Evolutionary conservation across 2,888 invertebrate genomes (phyloP).

Genomic region (Tachina fera): DNA sequence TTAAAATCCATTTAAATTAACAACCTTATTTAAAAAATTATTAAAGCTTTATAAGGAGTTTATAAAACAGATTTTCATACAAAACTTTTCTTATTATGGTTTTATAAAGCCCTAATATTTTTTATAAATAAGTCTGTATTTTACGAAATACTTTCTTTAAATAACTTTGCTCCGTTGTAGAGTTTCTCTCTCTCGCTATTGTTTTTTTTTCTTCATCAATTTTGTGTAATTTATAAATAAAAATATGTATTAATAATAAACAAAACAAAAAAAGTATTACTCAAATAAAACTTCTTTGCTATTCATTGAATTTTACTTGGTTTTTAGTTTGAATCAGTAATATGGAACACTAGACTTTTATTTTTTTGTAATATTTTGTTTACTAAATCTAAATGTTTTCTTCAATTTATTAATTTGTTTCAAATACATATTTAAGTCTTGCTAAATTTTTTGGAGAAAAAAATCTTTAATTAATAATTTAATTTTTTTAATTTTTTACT

Average conservation of each 20-base stretch:
- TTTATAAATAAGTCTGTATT: not conserved
- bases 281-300: constrained; percentile 47
- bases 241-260: constrained; percentile 49
- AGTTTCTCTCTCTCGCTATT: constrained; percentile 49
- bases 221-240: constrained; percentile 45
- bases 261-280: constrained; percentile 61
- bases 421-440: constrained; percentile 66
- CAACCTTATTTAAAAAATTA: no score
- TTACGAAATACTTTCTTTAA: constrained; percentile 58
- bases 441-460: constrained; percentile 73
- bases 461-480: constrained; percentile 51
- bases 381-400: constrained; percentile 53
- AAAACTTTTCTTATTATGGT: no score
- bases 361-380: constrained; percentile 46
- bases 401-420: constrained; percentile 45
- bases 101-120: no score
- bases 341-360: constrained; percentile 71
- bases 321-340: constrained; percentile 68
- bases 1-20: no score
- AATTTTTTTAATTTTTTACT: constrained; percentile 51
- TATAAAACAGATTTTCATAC: no score
- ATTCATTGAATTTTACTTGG: constrained; percentile 53
- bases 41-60: no score
- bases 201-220: not conserved
- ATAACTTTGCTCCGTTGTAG: constrained; percentile 37